Percentiles rank a stretch among this genome's conserved stretches.
These are phyloP conservation scores for Trichomalopsis sarcophagae DNA, from an alignment of 1,140 invertebrate genomes.

Conservation along the genomic window DNA sequence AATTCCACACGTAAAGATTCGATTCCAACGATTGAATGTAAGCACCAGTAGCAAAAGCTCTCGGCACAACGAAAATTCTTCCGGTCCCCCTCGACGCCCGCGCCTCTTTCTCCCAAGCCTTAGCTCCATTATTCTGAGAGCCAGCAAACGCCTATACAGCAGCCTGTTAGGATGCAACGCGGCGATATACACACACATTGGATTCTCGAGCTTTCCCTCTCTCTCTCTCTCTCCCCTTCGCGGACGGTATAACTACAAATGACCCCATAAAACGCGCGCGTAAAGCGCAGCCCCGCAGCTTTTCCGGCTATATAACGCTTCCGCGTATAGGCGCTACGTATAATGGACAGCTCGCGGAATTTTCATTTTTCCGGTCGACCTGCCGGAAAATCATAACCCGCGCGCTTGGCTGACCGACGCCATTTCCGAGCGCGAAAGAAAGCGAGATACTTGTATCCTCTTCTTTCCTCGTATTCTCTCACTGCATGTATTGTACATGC, in stretches of 20 bases:
- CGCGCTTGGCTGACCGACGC: slow-evolving; percentile 21
- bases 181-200: not conserved
- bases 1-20: too few species aligned
- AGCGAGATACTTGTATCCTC: not conserved
- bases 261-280: slow-evolving; percentile 42
- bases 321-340: slow-evolving; percentile 12
- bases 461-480: not conserved
- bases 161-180: too few species aligned
- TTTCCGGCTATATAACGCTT: slow-evolving; percentile 29
- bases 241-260: slow-evolving; percentile 33
- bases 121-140: not conserved
- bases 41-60: too few species aligned
- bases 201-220: not conserved
- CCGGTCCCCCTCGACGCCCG: too few species aligned
- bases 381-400: slow-evolving; percentile 39
- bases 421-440: not conserved
- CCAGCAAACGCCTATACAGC: not conserved
- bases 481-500: not conserved
- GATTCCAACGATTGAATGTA: too few species aligned
- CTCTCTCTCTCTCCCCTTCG: not conserved
- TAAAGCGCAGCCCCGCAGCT: slow-evolving; percentile 34
- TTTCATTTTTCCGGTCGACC: slow-evolving; percentile 49
- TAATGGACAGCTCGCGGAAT: slow-evolving; percentile 33
- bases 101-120: not conserved
- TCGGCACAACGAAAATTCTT: too few species aligned